Conservation (phyloP, 2,113 vertebrate species). For the Petrocephalus microphthalmus region DNA sequence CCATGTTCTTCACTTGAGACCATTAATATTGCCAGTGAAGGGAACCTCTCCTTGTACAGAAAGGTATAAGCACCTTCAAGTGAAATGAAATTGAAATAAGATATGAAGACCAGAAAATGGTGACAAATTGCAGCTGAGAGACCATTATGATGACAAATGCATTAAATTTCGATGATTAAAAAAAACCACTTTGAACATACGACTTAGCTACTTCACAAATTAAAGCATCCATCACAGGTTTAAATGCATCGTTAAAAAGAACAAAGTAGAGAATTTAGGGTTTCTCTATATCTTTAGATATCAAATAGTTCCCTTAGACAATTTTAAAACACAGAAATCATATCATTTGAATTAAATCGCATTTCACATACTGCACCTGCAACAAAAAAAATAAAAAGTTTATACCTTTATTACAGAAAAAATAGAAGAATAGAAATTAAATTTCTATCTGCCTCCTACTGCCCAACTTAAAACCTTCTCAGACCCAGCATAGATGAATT, state of each 20-base stretch:
- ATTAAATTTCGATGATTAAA: background rate
- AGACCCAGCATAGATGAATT: background rate
- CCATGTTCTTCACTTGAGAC: background rate
- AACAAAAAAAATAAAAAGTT: background rate
- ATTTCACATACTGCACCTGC: background rate
- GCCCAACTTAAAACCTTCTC: background rate
- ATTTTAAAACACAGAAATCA: background rate
- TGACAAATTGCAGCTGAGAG: background rate
- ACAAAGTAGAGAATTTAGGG: background rate
- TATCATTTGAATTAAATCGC: background rate
- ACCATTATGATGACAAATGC: background rate
- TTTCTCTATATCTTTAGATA: background rate
- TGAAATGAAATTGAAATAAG: background rate
- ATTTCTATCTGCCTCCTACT: no score
- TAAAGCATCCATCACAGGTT: background rate
- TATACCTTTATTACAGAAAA: slow-evolving; percentile 22
- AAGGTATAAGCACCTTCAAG: background rate
- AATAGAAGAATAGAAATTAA: background rate
- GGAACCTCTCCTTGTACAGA: background rate
- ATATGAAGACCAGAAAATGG: background rate
- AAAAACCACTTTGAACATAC: background rate
- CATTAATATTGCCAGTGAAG: background rate
- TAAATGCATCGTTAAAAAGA: no score
- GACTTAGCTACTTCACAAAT: background rate
- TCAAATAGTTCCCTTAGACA: background rate